These are phyloP conservation scores for Myotis myotis DNA, from an alignment of 2,797 vertebrate genomes.

Conservation along the genomic window DNA sequence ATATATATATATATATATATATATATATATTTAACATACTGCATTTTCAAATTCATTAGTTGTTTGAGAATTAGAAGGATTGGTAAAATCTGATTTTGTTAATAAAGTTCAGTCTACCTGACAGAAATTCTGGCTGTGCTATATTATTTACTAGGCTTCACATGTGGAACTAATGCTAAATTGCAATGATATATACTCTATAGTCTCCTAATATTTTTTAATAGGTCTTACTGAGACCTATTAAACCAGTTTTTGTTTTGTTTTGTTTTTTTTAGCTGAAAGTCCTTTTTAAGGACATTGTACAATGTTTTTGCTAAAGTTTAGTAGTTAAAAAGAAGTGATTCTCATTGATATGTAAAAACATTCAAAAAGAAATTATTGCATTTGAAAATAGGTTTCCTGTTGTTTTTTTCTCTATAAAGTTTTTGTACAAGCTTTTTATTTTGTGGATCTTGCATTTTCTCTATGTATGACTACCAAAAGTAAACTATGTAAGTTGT, in stretches of 20 bases:
- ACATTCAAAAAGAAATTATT: conserved; percentile 6
- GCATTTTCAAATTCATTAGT: conserved; percentile 5
- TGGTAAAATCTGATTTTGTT: conserved; percentile 18
- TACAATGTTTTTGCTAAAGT: neutral
- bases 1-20: neutral
- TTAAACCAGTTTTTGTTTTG: neutral
- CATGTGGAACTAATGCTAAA: neutral
- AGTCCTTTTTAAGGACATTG: neutral
- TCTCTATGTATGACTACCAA: neutral
- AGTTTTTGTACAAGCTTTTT: neutral
- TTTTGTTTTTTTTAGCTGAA: neutral
- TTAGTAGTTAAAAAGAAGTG: conserved; percentile 6
- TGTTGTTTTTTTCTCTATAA: neutral
- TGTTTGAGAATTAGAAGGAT: neutral
- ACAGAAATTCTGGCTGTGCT: neutral
- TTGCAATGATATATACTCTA: neutral
- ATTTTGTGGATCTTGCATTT: conserved; percentile 3
- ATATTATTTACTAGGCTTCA: neutral
- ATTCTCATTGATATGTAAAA: conserved; percentile 33
- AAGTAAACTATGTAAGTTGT: neutral
- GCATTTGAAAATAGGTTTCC: conserved; percentile 12
- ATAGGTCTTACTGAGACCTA: neutral
- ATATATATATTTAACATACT: neutral
- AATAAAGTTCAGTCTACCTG: neutral
- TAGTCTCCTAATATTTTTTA: neutral